Conservation (phyloP, 37 sponge, comb jelly and placozoan species). For the Eunapius fragilis region DNA sequence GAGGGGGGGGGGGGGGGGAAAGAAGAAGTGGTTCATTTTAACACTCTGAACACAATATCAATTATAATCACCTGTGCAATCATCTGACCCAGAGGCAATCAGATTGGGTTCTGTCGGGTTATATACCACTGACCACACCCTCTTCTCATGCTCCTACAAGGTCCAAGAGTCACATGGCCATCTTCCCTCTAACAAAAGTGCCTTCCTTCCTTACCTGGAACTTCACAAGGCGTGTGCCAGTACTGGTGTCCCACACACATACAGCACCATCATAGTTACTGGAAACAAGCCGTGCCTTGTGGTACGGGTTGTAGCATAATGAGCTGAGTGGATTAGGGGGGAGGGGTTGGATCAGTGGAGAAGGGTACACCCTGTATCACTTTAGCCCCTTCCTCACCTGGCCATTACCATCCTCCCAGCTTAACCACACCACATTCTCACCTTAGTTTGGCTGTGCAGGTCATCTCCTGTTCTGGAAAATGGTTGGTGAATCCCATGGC, state of each 20-base stretch:
- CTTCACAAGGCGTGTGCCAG: constrained; percentile 15
- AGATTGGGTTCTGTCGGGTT: constrained; percentile 67
- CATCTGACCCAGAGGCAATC: constrained; percentile 84
- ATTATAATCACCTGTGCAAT: constrained; percentile 59
- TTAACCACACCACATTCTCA: constrained; percentile 19
- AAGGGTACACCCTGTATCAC: no score
- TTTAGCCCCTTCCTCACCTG: no score
- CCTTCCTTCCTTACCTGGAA: constrained; percentile 48
- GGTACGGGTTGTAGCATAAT: constrained; percentile 58
- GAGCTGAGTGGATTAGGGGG: no score
- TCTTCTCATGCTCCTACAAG: constrained; percentile 73
- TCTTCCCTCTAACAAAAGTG: no score
- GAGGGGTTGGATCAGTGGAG: background rate
- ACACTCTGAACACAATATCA: background rate
- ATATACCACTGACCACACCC: constrained; percentile 82
- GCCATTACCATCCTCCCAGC: no score
- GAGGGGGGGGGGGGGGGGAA: no score
- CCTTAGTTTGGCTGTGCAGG: constrained; percentile 80
- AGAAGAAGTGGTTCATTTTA: no score
- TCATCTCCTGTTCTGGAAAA: constrained; percentile 69
- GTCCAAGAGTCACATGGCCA: no score
- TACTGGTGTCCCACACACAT: constrained; percentile 64
- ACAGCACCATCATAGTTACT: constrained; percentile 84
- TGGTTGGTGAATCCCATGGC: constrained; percentile 51
- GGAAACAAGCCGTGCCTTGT: constrained; percentile 42